Conservation (phyloP, 2,797 vertebrate genomes). For the Yasuhikotakia modesta region DNA sequence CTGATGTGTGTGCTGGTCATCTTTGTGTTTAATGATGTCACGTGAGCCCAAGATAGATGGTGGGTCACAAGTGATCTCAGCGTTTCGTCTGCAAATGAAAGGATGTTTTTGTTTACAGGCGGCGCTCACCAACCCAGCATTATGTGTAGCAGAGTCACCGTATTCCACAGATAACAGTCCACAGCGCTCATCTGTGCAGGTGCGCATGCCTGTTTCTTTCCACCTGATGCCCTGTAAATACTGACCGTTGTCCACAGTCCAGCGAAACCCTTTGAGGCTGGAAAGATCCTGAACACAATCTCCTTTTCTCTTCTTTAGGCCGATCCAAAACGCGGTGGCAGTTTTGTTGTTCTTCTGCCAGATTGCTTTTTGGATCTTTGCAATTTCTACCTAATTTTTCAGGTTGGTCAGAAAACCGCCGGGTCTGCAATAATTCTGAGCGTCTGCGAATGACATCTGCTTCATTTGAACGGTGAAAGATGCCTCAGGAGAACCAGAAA, state of each 20-base stretch:
- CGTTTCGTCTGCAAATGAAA: constrained; percentile 77
- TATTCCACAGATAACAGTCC: constrained; percentile 66
- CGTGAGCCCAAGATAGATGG: neutral
- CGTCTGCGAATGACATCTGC: constrained; percentile 49
- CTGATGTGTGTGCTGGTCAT: constrained; percentile 48
- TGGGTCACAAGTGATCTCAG: neutral
- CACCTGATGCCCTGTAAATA: constrained; percentile 63
- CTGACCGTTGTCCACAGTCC: constrained; percentile 64
- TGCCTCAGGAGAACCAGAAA: neutral
- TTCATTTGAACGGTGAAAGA: constrained; percentile 50
- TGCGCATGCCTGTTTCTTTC: constrained; percentile 68
- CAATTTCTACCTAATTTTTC: constrained; percentile 63
- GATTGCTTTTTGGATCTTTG: constrained; percentile 62
- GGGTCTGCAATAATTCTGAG: constrained; percentile 52
- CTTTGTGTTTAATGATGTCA: neutral
- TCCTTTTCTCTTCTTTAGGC: constrained; percentile 67
- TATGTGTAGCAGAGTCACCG: accelerated
- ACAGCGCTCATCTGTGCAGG: constrained; percentile 74
- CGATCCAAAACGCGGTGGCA: constrained; percentile 76
- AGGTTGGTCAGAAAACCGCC: constrained; percentile 73
- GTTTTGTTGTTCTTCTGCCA: accelerated
- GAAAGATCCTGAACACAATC: constrained; percentile 68
- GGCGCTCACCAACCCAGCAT: constrained; percentile 71
- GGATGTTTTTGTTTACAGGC: constrained; percentile 63
- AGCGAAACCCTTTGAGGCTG: constrained; percentile 80